Percentiles rank a stretch among this genome's conserved stretches.
Evolutionary conservation across 2,113 vertebrate species (phyloP).

Genomic region (Lasiurus cinereus): DNA sequence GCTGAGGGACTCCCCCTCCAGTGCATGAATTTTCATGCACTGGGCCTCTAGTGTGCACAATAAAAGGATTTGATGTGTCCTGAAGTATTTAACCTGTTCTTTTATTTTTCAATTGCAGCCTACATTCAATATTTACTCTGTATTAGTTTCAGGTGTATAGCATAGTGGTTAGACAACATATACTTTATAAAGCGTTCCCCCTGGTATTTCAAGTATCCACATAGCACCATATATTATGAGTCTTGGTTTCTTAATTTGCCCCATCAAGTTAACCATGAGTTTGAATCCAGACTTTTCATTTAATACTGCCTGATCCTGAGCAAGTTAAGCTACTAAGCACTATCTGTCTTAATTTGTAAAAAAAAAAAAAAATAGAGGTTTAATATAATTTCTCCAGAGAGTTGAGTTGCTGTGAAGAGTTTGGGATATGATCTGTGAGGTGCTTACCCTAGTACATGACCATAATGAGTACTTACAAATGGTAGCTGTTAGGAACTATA

Average conservation of each 20-base stretch:
- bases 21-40: too few species aligned
- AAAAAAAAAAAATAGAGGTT: background rate
- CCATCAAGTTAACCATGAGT: background rate
- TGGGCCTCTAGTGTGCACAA: background rate
- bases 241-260: slow-evolving; percentile 15
- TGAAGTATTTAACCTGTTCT: background rate
- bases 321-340: slow-evolving; percentile 45
- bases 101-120: background rate
- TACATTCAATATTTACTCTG: background rate
- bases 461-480: background rate
- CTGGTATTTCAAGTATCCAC: background rate
- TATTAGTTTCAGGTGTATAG: background rate
- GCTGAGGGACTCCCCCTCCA: too few species aligned
- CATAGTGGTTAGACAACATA: background rate
- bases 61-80: background rate
- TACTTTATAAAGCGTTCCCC: background rate
- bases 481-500: slow-evolving; percentile 4
- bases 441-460: background rate
- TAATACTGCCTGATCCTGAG: background rate
- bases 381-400: background rate
- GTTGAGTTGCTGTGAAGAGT: background rate
- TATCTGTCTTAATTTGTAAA: slow-evolving; percentile 21
- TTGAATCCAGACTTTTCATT: background rate
- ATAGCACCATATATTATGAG: background rate
- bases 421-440: background rate